Evolutionary conservation across 2,888 invertebrate species (phyloP).

Genomic region (Chesias legatella): DNA sequence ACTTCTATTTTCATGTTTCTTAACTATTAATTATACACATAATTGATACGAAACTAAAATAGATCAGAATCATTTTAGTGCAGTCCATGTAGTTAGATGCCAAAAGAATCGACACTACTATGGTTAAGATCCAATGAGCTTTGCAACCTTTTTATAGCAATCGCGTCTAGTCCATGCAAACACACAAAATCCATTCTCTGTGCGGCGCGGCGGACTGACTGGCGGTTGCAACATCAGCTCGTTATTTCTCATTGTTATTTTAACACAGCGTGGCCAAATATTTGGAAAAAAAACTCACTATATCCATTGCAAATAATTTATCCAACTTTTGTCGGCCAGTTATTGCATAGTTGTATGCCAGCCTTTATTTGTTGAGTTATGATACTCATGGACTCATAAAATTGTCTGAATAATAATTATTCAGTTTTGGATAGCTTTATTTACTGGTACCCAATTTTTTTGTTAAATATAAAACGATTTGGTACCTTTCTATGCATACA

Average conservation of each 20-base stretch:
- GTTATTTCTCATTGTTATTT: constrained; percentile 27
- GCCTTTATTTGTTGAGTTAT: constrained; percentile 5
- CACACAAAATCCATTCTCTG: constrained; percentile 3
- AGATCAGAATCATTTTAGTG: too few relatives aligned
- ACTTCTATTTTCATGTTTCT: too few relatives aligned
- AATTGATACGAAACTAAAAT: too few relatives aligned
- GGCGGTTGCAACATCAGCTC: constrained; percentile 13
- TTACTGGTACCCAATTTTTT: too few relatives aligned
- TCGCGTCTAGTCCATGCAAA: constrained; percentile 1
- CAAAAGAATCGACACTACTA: too few relatives aligned
- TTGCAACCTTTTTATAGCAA: too few relatives aligned
- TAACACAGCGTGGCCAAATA: constrained; percentile 22
- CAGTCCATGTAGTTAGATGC: too few relatives aligned
- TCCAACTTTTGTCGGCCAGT: constrained; percentile 5
- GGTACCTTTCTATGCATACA: too few relatives aligned
- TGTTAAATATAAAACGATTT: too few relatives aligned
- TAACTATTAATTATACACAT: too few relatives aligned
- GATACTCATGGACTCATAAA: constrained; percentile 5
- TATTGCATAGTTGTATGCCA: constrained; percentile 7
- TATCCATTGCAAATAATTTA: constrained; percentile 11
- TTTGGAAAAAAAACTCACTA: constrained; percentile 14
- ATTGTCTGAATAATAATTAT: background rate
- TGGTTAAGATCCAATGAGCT: too few relatives aligned
- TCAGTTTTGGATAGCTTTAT: too few relatives aligned
- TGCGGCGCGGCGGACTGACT: background rate